Evolutionary conservation across 2,888 invertebrate genomes (phyloP).

Genomic region (Ectemnius lituratus): DNA sequence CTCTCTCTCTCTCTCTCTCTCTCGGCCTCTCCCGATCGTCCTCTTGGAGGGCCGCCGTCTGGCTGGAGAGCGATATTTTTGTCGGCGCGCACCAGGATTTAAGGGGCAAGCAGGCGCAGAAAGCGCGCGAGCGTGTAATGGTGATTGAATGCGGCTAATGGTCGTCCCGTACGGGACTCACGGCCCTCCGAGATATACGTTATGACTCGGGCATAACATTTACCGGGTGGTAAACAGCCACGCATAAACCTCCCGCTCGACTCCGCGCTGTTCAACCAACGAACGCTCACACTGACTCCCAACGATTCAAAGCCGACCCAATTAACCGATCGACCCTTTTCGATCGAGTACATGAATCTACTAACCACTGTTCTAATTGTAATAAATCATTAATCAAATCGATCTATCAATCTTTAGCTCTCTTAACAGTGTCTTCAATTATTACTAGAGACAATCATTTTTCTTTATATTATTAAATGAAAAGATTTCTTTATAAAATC

Average conservation of each 20-base stretch:
- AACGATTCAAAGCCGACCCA: neutral
- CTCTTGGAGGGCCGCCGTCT: neutral
- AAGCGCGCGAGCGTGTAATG: conserved; percentile 64
- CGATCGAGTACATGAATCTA: too few species aligned
- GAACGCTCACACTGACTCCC: neutral
- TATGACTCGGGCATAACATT: conserved; percentile 60
- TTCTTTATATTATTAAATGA: too few species aligned
- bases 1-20: too few species aligned
- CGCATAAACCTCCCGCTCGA: conserved; percentile 49
- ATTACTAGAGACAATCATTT: too few species aligned
- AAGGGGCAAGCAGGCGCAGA: conserved; percentile 60
- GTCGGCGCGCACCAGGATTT: conserved; percentile 51
- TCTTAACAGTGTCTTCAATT: too few species aligned
- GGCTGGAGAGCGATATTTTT: conserved; percentile 42
- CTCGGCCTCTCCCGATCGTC: conserved; percentile 3
- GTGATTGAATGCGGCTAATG: conserved; percentile 68
- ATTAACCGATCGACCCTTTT: too few species aligned
- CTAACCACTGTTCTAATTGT: too few species aligned
- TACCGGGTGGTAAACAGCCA: conserved; percentile 60
- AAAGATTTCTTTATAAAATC: too few species aligned
- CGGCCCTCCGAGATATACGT: conserved; percentile 59
- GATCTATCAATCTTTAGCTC: too few species aligned
- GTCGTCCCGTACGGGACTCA: conserved; percentile 59
- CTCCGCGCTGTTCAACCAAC: conserved; percentile 12
- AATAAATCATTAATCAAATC: too few species aligned